Conservation (phyloP, 2,797 vertebrate species). For the Xenentodon cancila region DNA sequence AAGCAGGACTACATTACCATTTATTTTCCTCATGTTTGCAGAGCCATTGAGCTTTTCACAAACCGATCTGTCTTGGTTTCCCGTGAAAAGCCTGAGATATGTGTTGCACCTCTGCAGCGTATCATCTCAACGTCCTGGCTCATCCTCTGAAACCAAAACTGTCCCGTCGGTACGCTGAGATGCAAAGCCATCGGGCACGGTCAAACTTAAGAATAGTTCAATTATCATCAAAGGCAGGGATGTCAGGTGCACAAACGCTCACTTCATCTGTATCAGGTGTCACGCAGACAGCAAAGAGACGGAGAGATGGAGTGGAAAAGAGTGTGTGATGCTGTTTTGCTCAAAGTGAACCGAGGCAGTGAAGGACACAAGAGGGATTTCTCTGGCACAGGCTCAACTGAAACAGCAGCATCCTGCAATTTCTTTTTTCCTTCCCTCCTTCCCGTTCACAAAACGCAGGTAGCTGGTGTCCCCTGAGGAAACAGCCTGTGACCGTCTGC, state of each 20-base stretch:
- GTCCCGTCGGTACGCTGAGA: constrained; percentile 21
- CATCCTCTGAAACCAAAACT: constrained; percentile 12
- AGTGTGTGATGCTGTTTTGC: constrained; percentile 51
- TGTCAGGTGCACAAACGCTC: constrained; percentile 42
- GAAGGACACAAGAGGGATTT: constrained; percentile 71
- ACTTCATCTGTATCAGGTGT: constrained; percentile 60
- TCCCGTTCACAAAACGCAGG: constrained; percentile 35
- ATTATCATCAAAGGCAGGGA: constrained; percentile 12
- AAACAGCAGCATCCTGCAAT: constrained; percentile 52
- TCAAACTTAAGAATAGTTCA: constrained; percentile 12
- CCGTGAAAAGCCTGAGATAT: neutral
- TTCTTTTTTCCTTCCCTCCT: constrained; percentile 1
- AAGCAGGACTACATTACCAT: neutral
- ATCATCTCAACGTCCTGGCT: constrained; percentile 17
- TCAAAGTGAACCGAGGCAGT: constrained; percentile 69
- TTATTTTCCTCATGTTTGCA: constrained; percentile 9
- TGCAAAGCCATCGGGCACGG: constrained; percentile 29
- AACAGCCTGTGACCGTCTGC: constrained; percentile 55
- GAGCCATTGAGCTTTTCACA: neutral
- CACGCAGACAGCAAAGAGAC: constrained; percentile 40
- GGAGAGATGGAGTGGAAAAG: constrained; percentile 6
- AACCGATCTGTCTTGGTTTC: constrained; percentile 7
- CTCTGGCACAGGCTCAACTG: constrained; percentile 68
- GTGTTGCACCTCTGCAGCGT: constrained; percentile 6
- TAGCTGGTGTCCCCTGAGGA: constrained; percentile 40